Conservation (phyloP, 2,888 invertebrate species). For the Epiperipatus broadwayi region DNA sequence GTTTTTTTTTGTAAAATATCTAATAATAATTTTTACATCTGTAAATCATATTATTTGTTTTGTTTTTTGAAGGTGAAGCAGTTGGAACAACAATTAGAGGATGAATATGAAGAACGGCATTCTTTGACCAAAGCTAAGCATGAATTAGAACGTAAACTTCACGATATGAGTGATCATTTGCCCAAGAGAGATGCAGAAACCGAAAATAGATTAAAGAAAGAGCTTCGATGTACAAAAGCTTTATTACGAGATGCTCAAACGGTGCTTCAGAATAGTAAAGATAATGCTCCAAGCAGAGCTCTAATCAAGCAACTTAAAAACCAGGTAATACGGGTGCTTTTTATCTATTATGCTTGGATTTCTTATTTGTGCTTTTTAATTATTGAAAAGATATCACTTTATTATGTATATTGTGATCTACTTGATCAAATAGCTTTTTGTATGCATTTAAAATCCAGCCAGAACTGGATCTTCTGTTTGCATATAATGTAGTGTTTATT, state of each 20-base stretch:
- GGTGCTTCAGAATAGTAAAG: slow-evolving; percentile 68
- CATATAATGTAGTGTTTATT: too few relatives aligned
- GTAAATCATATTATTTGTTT: slow-evolving; percentile 6
- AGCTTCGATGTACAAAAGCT: slow-evolving; percentile 71
- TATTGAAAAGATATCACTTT: too few relatives aligned
- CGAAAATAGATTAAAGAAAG: slow-evolving; percentile 42
- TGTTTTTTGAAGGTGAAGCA: slow-evolving; percentile 37
- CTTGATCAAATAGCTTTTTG: too few relatives aligned
- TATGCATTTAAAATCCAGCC: too few relatives aligned
- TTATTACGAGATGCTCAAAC: slow-evolving; percentile 74
- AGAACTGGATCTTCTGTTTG: too few relatives aligned
- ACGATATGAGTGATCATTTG: slow-evolving; percentile 47
- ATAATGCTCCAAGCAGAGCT: slow-evolving; percentile 60
- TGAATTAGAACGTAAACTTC: slow-evolving; percentile 65
- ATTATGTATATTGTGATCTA: too few relatives aligned
- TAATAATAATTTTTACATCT: not conserved
- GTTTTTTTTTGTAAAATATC: slow-evolving; percentile 12
- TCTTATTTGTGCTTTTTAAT: too few relatives aligned
- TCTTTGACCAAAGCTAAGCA: slow-evolving; percentile 66
- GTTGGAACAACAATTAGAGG: slow-evolving; percentile 72
- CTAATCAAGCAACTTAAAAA: slow-evolving; percentile 55
- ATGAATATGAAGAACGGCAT: slow-evolving; percentile 78
- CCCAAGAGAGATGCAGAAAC: slow-evolving; percentile 24
- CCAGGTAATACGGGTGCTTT: slow-evolving; percentile 38
- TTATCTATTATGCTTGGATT: too few relatives aligned